Evolutionary conservation across 2,888 invertebrate genomes (phyloP), one percentile per base, ranked within the genome.

Genomic region (Machimus atricapillus): DNA sequence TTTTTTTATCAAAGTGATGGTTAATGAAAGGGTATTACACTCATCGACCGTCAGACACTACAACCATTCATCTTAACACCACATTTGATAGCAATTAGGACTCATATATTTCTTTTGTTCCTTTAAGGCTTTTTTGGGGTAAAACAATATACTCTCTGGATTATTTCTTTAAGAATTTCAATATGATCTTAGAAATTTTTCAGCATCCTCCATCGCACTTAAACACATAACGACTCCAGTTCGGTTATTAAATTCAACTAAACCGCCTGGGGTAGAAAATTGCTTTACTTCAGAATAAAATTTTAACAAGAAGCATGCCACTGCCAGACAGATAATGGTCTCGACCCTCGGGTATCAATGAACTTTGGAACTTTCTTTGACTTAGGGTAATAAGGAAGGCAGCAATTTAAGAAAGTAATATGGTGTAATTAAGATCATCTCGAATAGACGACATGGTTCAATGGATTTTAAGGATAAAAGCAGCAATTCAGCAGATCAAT

Each of bases 11-110:
- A 46, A 46, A 9, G 9, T 74, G 16, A 31, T n/a, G 85, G 85
- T 43, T 85, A 85, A 85, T 85, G 66, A 66, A 66, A 66, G 66
- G 66, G 66, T 66, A 66, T 27, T 66, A 66, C 12, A 23, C 27
- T 66, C 66, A 66, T 58, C 19, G 66, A 27, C 23, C 23, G 27
- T 19, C 27, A 12, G 4, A 23, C 0, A 27, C 6, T 66, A 23
- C 4, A 12, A 2, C 19, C 27, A 66, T 66, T 14, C 19, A 66
- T 23, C 66, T 27, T 66, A 66, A 23, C 23, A 27, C 23, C 66
- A 66, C 66, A 27, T 23, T 66, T 66, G 66, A 12, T 66, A 8
- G 19, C 23, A 58, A 58, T 58, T 58, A 12, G 12, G 66, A 23
- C 27, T 66, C 66, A 66, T 66, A 8, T 1, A 27, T 27, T 23